Conservation (phyloP, 2,797 vertebrate genomes). For the Otolemur crassicaudatus region DNA sequence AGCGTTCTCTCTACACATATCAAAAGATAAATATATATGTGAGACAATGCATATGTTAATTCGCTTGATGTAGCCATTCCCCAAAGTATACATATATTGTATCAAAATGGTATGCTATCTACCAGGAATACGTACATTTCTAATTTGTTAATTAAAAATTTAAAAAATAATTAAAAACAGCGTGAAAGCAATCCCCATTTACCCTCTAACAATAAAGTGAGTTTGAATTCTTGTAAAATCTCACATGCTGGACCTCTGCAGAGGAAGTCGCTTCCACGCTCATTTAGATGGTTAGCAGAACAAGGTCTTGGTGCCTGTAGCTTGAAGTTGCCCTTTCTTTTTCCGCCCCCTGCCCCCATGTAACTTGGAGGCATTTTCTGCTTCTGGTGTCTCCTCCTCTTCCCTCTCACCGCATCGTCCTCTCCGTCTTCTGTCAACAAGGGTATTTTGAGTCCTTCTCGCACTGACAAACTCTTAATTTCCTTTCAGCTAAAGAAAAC, state of each 20-base stretch:
- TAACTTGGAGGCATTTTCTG: not conserved
- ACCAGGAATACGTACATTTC: not conserved
- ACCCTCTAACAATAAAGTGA: not conserved
- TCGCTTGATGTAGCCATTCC: not conserved
- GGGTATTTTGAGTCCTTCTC: not conserved
- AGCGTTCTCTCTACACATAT: not conserved
- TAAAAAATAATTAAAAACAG: not conserved
- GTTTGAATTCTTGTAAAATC: not conserved
- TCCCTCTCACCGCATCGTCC: not conserved
- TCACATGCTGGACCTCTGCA: not conserved
- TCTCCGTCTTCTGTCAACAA: not conserved
- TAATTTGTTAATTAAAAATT: not conserved
- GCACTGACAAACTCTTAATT: not conserved
- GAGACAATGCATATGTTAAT: not conserved
- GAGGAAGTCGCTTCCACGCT: not conserved
- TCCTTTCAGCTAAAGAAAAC: not conserved
- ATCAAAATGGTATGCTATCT: not conserved
- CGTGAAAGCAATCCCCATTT: not conserved
- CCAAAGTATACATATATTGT: not conserved
- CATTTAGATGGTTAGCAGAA: not conserved
- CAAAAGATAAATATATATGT: not conserved
- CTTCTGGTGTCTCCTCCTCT: not conserved
- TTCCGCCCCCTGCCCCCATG: no score
- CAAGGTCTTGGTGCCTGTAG: not conserved
- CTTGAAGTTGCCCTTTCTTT: not conserved